Evolutionary conservation across 2,888 invertebrate genomes (phyloP).

Genomic region (Rhagonycha fulva): DNA sequence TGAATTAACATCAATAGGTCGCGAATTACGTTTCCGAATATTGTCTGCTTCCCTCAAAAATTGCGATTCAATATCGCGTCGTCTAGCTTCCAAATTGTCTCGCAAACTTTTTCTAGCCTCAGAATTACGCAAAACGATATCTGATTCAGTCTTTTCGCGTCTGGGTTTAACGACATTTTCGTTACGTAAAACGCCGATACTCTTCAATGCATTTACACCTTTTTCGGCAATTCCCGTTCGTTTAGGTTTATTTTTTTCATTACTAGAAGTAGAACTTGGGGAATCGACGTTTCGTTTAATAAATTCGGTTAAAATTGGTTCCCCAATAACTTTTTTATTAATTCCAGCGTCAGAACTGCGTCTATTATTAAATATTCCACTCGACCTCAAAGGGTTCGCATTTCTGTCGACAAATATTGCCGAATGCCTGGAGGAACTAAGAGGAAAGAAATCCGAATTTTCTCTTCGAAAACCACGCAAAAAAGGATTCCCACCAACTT

Average conservation of each 20-base stretch:
- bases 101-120: slow-evolving; percentile 58
- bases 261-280: slow-evolving; percentile 10
- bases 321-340: slow-evolving; percentile 62
- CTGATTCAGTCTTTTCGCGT: slow-evolving; percentile 88
- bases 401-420: slow-evolving; percentile 64
- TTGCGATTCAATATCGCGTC: slow-evolving; percentile 55
- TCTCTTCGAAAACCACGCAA: slow-evolving; percentile 81
- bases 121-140: slow-evolving; percentile 75
- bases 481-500: slow-evolving; percentile 69
- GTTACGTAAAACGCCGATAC: slow-evolving; percentile 35
- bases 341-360: slow-evolving; percentile 61
- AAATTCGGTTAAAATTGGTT: slow-evolving; percentile 74
- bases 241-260: slow-evolving; percentile 4
- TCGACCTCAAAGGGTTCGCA: slow-evolving; percentile 63
- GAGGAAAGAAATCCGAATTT: slow-evolving; percentile 82
- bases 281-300: slow-evolving; percentile 60
- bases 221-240: slow-evolving; percentile 9
- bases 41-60: slow-evolving; percentile 54
- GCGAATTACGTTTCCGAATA: slow-evolving; percentile 56
- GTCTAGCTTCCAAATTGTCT: slow-evolving; percentile 56
- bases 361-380: slow-evolving; percentile 72
- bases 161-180: slow-evolving; percentile 65
- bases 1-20: slow-evolving; percentile 53
- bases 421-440: slow-evolving; percentile 77
- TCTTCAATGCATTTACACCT: slow-evolving; percentile 42